Evolutionary conservation across 2,888 invertebrate genomes (phyloP), one percentile per base, ranked within the genome.

Genomic region (Amitus sp.): DNA sequence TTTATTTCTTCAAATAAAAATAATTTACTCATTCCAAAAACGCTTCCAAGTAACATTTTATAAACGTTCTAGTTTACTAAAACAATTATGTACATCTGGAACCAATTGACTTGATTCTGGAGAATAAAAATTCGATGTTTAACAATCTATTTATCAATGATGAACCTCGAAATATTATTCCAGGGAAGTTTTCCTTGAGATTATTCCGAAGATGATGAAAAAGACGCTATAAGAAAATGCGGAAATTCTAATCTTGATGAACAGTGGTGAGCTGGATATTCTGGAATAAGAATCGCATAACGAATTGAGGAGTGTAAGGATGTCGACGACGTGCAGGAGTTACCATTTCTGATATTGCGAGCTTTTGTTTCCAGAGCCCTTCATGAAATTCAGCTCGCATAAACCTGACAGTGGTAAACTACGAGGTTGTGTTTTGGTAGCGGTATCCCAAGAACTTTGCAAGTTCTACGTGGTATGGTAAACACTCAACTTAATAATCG

Each of bases 171-270:
- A n/a, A n/a, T n/a, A n/a, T n/a, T n/a, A n/a, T n/a, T n/a, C n/a
- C n/a, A n/a, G n/a, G n/a, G n/a, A n/a, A n/a, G n/a, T n/a, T n/a
- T n/a, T n/a, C n/a, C n/a, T n/a, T n/a, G n/a, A n/a, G n/a, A n/a
- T n/a, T n/a, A n/a, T 53, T 47, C 76, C 75, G 74, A 73, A 73
- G 75, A 33, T 48, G 46, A 37, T 50, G 18, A 69, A 68, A 76
- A 76, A 78, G 78, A n/a, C n/a, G n/a, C n/a, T 77, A 73, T 75
- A 75, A 77, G 76, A 74, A 74, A 67, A 60, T 66, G 68, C 68
- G 70, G 68, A 69, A 65, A 63, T 47, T 60, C 51, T 64, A 66
- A 66, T 67, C 67, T 68, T 61, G 65, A 65, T 67, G 69, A 64
- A 67, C 65, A 65, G 66, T 66, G 69, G 69, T 69, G 66, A 65